Percentiles rank a stretch among this genome's conserved stretches.
Conservation (phyloP, 2,797 vertebrate genomes). For the Capromys pilorides region DNA sequence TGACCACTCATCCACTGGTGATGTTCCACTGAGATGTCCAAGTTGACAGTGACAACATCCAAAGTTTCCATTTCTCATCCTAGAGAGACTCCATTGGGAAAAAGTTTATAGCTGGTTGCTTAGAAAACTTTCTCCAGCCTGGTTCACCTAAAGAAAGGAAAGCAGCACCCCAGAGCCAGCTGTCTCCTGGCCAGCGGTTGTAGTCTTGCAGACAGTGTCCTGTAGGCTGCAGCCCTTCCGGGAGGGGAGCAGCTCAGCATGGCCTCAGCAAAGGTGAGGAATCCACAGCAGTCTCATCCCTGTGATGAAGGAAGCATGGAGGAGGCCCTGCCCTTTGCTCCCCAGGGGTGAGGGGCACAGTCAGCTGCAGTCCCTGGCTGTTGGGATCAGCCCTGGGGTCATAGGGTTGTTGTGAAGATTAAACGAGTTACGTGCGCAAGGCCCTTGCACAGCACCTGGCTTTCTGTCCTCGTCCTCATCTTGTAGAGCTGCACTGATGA, state of each 20-base stretch:
- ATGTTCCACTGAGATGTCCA: background rate
- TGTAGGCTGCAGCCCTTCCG: background rate
- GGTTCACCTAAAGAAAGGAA: background rate
- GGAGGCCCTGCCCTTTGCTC: background rate
- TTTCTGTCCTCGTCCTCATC: fast-evolving
- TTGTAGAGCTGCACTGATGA: background rate
- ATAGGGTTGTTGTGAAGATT: fast-evolving
- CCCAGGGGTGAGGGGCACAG: fast-evolving
- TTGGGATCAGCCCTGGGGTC: background rate
- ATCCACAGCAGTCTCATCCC: background rate
- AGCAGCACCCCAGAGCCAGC: background rate
- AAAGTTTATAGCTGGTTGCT: slow-evolving; percentile 6
- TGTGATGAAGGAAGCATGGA: fast-evolving
- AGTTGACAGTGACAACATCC: background rate
- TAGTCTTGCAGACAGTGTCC: background rate
- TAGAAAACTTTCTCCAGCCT: background rate
- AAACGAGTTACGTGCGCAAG: background rate
- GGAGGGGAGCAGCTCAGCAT: background rate
- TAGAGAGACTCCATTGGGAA: background rate
- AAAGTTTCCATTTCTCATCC: background rate
- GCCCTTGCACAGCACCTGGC: fast-evolving
- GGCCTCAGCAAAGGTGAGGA: background rate
- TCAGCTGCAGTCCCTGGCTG: background rate
- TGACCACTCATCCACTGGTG: background rate
- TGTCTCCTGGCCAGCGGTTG: background rate